Evolutionary conservation across 1,140 invertebrate genomes (phyloP).

Genomic region (Andricus grossulariae): DNA sequence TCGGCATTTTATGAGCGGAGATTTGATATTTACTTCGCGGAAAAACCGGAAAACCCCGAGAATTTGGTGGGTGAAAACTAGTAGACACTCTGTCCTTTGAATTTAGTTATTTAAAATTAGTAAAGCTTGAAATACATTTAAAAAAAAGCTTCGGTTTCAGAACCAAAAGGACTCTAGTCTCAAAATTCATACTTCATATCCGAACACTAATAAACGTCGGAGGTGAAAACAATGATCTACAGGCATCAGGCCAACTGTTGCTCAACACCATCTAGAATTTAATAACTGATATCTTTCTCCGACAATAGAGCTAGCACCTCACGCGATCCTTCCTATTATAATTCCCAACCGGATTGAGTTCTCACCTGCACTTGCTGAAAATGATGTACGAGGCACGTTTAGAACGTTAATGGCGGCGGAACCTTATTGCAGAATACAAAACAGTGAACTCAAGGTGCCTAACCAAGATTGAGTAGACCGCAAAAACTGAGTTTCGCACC

Average conservation of each 20-base stretch:
- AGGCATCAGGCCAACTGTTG: background rate
- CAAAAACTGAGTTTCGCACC: constrained; percentile 55
- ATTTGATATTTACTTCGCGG: too few species aligned
- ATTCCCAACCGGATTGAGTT: constrained; percentile 21
- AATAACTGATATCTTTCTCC: constrained; percentile 8
- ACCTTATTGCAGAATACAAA: constrained; percentile 53
- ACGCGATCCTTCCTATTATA: background rate
- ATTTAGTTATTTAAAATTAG: too few species aligned
- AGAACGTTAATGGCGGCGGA: constrained; percentile 6
- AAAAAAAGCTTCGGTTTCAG: too few species aligned
- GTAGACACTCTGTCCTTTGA: too few species aligned
- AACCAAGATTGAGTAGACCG: constrained; percentile 63
- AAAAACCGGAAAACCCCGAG: too few species aligned
- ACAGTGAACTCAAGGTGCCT: constrained; percentile 48
- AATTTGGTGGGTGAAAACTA: too few species aligned
- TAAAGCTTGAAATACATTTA: too few species aligned
- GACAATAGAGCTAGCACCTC: background rate
- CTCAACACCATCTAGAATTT: background rate
- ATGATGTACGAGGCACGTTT: constrained; percentile 50
- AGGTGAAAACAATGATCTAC: background rate
- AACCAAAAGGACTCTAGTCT: too few species aligned
- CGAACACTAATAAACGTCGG: too few species aligned
- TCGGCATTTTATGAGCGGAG: too few species aligned
- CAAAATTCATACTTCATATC: too few species aligned
- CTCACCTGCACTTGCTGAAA: constrained; percentile 46